Evolutionary conservation across 2,113 vertebrate genomes (phyloP).

Genomic region (Azemiops feae): DNA sequence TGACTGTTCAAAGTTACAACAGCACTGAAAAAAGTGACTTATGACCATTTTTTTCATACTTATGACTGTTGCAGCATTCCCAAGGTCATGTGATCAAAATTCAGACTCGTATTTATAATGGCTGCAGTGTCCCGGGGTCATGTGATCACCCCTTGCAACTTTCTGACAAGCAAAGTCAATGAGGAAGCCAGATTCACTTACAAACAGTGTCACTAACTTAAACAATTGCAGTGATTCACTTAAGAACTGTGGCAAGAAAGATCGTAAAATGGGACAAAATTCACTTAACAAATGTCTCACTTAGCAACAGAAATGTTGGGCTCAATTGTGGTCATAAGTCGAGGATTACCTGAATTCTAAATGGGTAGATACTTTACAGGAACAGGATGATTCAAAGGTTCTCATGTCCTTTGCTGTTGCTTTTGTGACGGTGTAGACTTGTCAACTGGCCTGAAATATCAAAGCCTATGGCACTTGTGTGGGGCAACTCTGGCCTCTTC

Average conservation of each 20-base stretch:
- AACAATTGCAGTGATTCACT: no score
- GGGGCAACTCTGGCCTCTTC: background rate
- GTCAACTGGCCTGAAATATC: background rate
- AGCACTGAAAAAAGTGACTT: background rate
- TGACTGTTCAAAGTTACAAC: background rate
- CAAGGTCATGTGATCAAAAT: background rate
- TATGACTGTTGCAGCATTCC: background rate
- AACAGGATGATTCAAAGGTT: background rate
- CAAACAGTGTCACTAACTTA: no score
- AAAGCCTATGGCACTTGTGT: background rate
- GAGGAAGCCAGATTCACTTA: no score
- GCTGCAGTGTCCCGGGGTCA: no score
- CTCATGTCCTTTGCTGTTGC: background rate
- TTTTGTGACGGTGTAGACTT: background rate
- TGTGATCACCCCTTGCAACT: no score
- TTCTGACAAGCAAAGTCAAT: no score
- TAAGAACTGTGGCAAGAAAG: no score
- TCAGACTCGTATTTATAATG: background rate
- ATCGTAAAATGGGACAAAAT: no score
- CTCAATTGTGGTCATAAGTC: no score
- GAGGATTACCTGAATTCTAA: background rate
- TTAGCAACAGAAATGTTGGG: no score
- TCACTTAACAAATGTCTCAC: no score
- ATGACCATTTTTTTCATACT: background rate
- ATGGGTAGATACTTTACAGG: background rate